Conservation (phyloP, 1,140 invertebrate genomes). For the Dufourea novaeangliae region DNA sequence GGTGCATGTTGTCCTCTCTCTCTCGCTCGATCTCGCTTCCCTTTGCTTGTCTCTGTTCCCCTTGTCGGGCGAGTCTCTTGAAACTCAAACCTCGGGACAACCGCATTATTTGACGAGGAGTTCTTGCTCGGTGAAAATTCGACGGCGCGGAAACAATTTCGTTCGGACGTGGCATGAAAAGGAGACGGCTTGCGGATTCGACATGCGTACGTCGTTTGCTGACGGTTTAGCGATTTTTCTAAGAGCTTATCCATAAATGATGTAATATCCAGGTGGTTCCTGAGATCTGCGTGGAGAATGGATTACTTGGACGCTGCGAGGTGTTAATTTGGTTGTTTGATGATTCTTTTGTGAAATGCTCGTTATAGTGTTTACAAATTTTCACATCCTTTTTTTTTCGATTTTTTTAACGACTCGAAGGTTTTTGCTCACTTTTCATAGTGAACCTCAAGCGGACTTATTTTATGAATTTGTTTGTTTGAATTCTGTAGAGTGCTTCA, state of each 20-base stretch:
- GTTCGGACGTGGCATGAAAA: constrained; percentile 10
- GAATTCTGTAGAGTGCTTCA: no score
- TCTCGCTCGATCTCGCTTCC: constrained; percentile 15
- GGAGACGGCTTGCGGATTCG: not conserved
- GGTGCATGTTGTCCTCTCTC: constrained; percentile 43
- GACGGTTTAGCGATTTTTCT: not conserved
- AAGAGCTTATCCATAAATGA: not conserved
- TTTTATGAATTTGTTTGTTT: no score
- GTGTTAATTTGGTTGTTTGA: no score
- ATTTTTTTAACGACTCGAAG: no score
- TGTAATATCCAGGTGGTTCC: no score
- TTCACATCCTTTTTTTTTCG: no score
- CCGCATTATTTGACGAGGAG: constrained; percentile 49
- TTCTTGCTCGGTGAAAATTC: constrained; percentile 35
- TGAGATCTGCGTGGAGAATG: no score
- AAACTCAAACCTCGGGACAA: constrained; percentile 50
- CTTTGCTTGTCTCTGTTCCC: not conserved
- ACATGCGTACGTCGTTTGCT: not conserved
- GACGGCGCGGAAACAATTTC: constrained; percentile 31
- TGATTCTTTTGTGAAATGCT: no score
- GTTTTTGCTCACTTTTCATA: no score
- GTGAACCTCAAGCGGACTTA: no score
- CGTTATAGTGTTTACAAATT: no score
- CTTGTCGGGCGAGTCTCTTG: constrained; percentile 46
- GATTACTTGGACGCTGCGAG: no score